Base-by-base conservation (phyloP, 1,140 invertebrate species). In the Anastrepha obliqua region DNA sequence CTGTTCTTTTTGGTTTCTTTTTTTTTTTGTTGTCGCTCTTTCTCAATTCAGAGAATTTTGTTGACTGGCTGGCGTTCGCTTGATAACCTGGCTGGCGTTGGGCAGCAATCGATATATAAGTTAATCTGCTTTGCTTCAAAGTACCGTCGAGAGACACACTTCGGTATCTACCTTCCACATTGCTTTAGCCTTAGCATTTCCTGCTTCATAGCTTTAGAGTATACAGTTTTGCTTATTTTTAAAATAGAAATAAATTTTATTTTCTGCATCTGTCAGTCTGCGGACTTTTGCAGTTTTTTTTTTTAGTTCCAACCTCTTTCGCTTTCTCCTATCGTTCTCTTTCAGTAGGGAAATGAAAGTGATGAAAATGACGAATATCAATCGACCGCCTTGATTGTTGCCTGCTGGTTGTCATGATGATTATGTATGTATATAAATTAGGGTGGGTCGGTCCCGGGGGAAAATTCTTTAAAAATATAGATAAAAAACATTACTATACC, bases 301-400 rank as follows among this genome's bases (percentile, higher is more conserved):
- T 70, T 70, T 74, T 47, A 13, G 13, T 11, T 11, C 11, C 9
- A 44, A 44, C 15, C 13, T 47, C 44, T 74, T 74, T 15, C 67
- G 42, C 17, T 47, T 74, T 13, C 42, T 3, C 39, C 2, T 4
- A 20, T 42, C 64, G 13, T 67, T 67, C 9, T 67, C 39, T 47
- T 44, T 74, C 67, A 17, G 67, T 42, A 47, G 67, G 67, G 67
- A 74, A 74, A 74, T 74, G 67, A 74, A 47, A 74, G 67, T 74
- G 42, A 44, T 74, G 13, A 13, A 42, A 74, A 42, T 74, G 3
- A 17, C 44, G 67, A 74, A 47, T 42, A 44, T 74, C 67, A 74
- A 74, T 44, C 42, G 67, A 13, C 17, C 42, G 42, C 15, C 6
- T 74, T 74, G 67, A 74, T 47, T 74, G 67, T 42, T 74, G 67